Percentiles rank a stretch among this genome's conserved stretches.
Conservation (phyloP, 2,113 vertebrate genomes). For the Epinephelus fuscoguttatus region DNA sequence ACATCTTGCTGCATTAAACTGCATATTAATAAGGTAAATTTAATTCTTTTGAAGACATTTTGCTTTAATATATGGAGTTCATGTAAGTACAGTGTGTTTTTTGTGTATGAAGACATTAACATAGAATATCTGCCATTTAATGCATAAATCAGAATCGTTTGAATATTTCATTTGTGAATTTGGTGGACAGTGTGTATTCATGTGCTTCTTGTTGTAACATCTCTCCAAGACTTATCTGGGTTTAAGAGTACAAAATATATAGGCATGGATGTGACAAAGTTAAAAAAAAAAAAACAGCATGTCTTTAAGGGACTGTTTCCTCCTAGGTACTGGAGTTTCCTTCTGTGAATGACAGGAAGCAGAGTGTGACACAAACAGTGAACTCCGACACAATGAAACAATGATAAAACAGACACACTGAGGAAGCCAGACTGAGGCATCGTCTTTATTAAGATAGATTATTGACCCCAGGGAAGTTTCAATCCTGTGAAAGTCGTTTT, state of each 20-base stretch:
- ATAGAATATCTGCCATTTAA: conserved; percentile 4
- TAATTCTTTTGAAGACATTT: conserved; percentile 43
- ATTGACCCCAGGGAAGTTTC: conserved; percentile 1
- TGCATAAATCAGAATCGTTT: background rate
- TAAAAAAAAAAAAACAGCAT: background rate
- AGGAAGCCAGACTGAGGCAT: background rate
- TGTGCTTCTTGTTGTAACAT: background rate
- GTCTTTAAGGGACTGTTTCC: conserved; percentile 17
- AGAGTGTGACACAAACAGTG: conserved; percentile 4
- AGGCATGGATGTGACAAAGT: background rate
- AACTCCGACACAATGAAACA: conserved; percentile 22
- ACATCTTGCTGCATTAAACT: conserved; percentile 56
- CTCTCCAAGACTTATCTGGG: background rate
- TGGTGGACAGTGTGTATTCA: background rate
- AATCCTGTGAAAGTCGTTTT: conserved; percentile 1
- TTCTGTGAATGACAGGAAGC: conserved; percentile 60
- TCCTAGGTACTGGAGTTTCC: conserved; percentile 30
- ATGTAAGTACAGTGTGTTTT: background rate
- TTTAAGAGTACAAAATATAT: background rate
- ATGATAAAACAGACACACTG: conserved; percentile 26
- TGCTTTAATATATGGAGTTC: conserved; percentile 41
- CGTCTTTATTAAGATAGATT: conserved; percentile 14
- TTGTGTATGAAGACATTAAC: conserved; percentile 6
- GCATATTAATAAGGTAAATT: conserved; percentile 61
- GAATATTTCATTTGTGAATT: background rate